Evolutionary conservation across 2,113 vertebrate species (phyloP).

Genomic region (Platysteira castanea): DNA sequence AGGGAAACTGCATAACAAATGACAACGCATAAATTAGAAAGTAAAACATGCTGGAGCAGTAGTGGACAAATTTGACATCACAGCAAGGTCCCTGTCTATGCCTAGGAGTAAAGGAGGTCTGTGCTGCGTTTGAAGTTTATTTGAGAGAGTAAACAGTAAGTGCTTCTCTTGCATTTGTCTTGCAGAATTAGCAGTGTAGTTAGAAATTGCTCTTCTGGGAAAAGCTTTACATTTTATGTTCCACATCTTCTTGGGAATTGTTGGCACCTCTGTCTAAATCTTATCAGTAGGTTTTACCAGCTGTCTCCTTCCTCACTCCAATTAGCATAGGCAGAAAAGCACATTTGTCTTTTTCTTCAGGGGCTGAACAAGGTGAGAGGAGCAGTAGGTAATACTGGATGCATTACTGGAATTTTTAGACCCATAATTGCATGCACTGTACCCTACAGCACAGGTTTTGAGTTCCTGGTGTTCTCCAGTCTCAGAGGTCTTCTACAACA

Average conservation of each 20-base stretch:
- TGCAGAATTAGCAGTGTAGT: slow-evolving; percentile 24
- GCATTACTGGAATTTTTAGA: not conserved
- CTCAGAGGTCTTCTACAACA: not conserved
- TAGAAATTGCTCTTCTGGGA: slow-evolving; percentile 43
- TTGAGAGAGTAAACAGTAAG: not conserved
- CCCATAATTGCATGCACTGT: not conserved
- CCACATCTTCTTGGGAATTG: slow-evolving; percentile 19
- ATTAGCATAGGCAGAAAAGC: slow-evolving; percentile 32
- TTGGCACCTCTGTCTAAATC: slow-evolving; percentile 14
- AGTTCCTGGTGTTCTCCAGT: not conserved
- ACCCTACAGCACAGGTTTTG: not conserved
- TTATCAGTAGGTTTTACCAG: slow-evolving; percentile 34
- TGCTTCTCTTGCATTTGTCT: not conserved
- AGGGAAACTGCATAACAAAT: not conserved
- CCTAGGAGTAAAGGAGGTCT: not conserved
- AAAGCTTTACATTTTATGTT: slow-evolving; percentile 48
- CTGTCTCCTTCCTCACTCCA: not conserved
- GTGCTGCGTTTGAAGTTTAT: not conserved
- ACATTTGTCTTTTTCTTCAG: not conserved
- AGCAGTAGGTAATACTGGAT: not conserved
- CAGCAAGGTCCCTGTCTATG: not conserved
- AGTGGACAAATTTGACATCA: not conserved
- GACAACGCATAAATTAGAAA: not conserved
- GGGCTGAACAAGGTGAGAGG: not conserved
- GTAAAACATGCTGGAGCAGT: not conserved